phyloP scores from a whole-genome alignment of 2,888 invertebrate species.

The Sialis lutaria region DNA sequence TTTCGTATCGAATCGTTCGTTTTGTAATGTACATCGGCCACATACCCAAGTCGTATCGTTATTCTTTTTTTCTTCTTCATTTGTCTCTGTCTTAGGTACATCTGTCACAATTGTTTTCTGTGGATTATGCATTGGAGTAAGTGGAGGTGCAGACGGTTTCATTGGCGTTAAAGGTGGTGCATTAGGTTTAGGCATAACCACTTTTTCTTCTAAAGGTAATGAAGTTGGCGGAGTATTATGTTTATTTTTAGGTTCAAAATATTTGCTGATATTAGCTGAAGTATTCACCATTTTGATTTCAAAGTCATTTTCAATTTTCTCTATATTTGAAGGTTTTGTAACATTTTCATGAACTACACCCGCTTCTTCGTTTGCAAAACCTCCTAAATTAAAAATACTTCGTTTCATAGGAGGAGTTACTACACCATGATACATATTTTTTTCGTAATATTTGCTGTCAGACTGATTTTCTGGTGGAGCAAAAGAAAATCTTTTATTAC shows the following conservation, averaged over 20 bases:
- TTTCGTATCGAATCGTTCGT: constrained; percentile 34
- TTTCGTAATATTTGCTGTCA: not conserved
- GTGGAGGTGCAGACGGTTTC: not conserved
- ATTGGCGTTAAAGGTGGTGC: no score
- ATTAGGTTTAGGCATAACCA: not conserved
- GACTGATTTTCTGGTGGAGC: not conserved
- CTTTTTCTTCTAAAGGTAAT: not conserved
- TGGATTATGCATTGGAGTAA: constrained; percentile 33
- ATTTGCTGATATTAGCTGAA: constrained; percentile 1
- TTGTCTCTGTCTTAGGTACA: constrained; percentile 40
- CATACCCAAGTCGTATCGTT: constrained; percentile 21
- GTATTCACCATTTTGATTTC: constrained; percentile 1
- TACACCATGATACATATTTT: not conserved
- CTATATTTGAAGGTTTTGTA: not conserved
- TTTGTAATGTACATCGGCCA: constrained; percentile 32
- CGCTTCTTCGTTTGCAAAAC: not conserved
- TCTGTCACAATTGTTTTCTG: constrained; percentile 41
- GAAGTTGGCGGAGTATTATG: not conserved
- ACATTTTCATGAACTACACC: not conserved
- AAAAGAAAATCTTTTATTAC: constrained; percentile 2
- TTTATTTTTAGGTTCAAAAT: constrained; percentile 1
- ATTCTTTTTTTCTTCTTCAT: constrained; percentile 27
- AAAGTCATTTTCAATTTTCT: not conserved
- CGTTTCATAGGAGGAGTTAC: constrained; percentile 6
- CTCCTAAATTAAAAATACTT: constrained; percentile 5